A percentile compares a stretch with the other conserved stretches of the same genome.
Evolutionary conservation across 2,113 vertebrate species (phyloP).

Genomic region (Morphnarchus princeps): DNA sequence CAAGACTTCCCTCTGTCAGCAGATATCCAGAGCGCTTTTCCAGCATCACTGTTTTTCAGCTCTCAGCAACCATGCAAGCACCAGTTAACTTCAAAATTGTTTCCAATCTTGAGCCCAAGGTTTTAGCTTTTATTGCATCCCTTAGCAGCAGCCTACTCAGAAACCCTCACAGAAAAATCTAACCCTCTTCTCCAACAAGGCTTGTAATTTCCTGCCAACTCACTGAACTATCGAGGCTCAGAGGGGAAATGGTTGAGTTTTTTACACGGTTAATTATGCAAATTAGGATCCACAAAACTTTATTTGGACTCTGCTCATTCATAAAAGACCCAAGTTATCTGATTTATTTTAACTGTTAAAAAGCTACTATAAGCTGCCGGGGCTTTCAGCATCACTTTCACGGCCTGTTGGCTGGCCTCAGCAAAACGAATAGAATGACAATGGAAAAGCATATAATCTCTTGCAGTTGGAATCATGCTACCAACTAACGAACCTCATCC

Average conservation of each 20-base stretch:
- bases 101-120: background rate
- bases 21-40: background rate
- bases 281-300: background rate
- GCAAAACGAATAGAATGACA: background rate
- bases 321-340: background rate
- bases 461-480: background rate
- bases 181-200: background rate
- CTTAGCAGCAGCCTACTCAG: background rate
- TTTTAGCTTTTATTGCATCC: background rate
- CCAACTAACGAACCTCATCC: background rate
- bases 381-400: background rate
- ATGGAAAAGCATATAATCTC: background rate
- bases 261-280: background rate
- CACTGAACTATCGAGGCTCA: background rate
- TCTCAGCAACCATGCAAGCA: background rate
- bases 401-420: background rate
- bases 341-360: background rate
- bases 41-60: fast-evolving
- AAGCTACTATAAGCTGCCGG: background rate
- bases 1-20: background rate
- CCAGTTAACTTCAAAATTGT: background rate
- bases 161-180: background rate
- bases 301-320: background rate
- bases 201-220: background rate
- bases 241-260: background rate